phyloP scores from a whole-genome alignment of 2,797 vertebrate genomes.

The Sternotherus odoratus region DNA sequence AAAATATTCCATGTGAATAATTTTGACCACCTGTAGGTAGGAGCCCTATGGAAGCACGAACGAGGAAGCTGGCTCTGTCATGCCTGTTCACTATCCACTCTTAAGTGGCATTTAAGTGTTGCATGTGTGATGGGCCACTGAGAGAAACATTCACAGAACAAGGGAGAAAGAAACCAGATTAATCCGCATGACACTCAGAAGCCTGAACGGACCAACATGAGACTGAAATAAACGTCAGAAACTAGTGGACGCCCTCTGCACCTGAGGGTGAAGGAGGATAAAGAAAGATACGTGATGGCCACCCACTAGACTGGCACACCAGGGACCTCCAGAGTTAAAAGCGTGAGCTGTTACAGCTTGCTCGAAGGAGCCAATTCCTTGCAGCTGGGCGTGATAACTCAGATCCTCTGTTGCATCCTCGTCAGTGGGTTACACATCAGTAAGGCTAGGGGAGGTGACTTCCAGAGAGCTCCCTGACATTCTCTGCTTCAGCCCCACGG shows the following conservation, averaged over 20 bases:
- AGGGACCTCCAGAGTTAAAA: neutral
- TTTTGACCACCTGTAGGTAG: neutral
- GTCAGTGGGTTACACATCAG: neutral
- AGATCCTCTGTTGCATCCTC: neutral
- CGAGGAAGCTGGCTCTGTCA: neutral
- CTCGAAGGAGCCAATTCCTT: neutral
- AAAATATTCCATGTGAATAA: neutral
- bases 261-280: neutral
- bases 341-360: neutral
- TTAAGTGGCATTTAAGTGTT: neutral
- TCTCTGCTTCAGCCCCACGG: too few species aligned
- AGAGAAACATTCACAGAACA: neutral
- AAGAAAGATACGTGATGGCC: neutral
- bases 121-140: neutral
- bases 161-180: neutral
- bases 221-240: too few species aligned
- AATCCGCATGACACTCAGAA: neutral
- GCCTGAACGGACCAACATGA: too few species aligned
- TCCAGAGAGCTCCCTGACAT: too few species aligned
- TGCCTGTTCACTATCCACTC: neutral
- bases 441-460: too few species aligned
- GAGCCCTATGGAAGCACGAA: neutral
- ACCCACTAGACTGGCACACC: neutral
- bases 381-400: too few species aligned
- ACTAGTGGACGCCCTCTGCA: too few species aligned